Base-by-base conservation (phyloP, 2,113 vertebrate genomes). In the Silurus asotus region DNA sequence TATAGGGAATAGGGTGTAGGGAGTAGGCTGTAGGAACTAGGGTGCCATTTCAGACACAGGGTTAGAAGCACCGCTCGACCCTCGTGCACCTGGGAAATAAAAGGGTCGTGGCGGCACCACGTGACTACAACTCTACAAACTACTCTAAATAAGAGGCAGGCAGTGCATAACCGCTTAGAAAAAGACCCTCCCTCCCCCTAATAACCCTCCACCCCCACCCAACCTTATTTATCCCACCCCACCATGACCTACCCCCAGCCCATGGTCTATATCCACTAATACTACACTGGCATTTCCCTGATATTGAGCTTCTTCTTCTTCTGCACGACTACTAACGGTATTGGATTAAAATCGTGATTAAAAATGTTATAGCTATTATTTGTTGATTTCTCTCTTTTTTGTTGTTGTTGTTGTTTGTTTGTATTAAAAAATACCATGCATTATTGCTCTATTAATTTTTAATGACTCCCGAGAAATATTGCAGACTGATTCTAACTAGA, bases 141-240 rank as follows among this genome's bases (percentile, higher is more conserved):
- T 95, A 94, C 89, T 55, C 87, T 92, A 93, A 94, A 94, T 93
- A 93, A 93, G 90, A 96, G 95, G 95, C 95, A 96, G 95, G 94
- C 95, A 96, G 94, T 96, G 96, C 95, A 96, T 95, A 94, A 94
- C 93, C 95, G 94, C 93, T 93, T 95, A 95, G 90, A 94, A 95
- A 95, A 95, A 91, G 87, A 86, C 90, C 85, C 37, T 37, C 37
- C 37, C 37, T 37, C 37, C 92, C 91, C 53, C 19, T 56, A 58
- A 91, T 90, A 90, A 0, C 84, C 91, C 92, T n/a, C 92, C 82
- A 89, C 89, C 87, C 89, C 82, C 82, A 89, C 89, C 89, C 64
- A 28, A 37, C 19, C 82, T 92, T 90, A 90, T 0, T 77, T 89
- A 49, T 6, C 85, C 77, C 56, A 48, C 23, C 82, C 91, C 82